These are phyloP conservation scores for Thymallus thymallus DNA, from an alignment of 2,113 vertebrate genomes.

Conservation along the genomic window DNA sequence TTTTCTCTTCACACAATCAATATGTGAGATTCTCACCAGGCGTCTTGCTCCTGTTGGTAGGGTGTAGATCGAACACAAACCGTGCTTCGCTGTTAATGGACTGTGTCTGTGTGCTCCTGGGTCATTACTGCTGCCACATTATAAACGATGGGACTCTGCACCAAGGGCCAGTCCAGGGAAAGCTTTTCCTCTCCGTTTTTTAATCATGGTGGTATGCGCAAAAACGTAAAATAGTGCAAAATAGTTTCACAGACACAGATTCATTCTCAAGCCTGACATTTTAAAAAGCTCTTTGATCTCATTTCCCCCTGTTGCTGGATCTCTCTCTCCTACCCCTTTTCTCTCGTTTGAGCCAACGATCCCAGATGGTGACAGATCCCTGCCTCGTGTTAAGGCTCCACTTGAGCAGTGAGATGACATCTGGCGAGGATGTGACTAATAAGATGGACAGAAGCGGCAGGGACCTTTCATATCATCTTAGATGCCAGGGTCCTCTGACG, in stretches of 20 bases:
- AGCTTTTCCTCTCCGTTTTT: conserved; percentile 29
- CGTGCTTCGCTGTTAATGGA: not conserved
- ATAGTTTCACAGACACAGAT: not conserved
- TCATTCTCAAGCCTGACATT: conserved; percentile 28
- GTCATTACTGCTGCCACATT: not conserved
- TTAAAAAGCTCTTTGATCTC: conserved; percentile 7
- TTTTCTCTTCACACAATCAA: not conserved
- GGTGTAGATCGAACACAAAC: not conserved
- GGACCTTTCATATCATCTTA: conserved; percentile 50
- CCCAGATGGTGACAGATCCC: conserved; percentile 11
- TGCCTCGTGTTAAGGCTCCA: conserved; percentile 43
- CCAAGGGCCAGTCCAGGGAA: conserved; percentile 1
- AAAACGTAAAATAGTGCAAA: not conserved
- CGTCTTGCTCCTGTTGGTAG: not conserved
- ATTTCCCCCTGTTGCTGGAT: not conserved
- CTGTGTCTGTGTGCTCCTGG: not conserved
- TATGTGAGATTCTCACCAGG: not conserved
- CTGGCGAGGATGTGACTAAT: conserved; percentile 47
- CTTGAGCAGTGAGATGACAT: conserved; percentile 53
- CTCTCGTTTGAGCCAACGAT: conserved; percentile 20
- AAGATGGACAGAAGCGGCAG: conserved; percentile 43
- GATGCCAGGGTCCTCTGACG: conserved; percentile 39
- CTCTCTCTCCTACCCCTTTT: too few relatives aligned
- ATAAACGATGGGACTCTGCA: not conserved
- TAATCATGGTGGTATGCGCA: not conserved